A percentile compares a stretch with the other conserved stretches of the same genome.
These are phyloP conservation scores for Netelia melanura DNA, from an alignment of 2,888 invertebrate genomes.

Conservation along the genomic window DNA sequence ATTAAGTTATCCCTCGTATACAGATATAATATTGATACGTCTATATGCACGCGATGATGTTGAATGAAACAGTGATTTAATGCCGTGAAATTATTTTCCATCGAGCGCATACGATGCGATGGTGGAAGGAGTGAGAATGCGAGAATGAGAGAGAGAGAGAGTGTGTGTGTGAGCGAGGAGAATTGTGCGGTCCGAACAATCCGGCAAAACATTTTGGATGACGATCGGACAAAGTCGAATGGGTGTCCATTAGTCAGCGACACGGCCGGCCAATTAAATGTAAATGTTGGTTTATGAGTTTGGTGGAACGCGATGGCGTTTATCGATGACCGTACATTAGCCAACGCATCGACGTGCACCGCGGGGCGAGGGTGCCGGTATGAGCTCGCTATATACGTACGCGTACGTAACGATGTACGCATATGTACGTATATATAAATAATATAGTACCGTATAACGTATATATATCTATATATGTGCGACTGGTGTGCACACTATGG, in stretches of 20 bases:
- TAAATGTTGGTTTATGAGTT: constrained; percentile 83
- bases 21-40: background rate
- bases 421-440: constrained; percentile 1
- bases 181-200: constrained; percentile 71
- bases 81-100: constrained; percentile 39
- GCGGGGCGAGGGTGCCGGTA: constrained; percentile 62
- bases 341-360: constrained; percentile 78
- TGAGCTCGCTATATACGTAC: background rate
- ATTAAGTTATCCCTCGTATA: background rate
- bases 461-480: constrained; percentile 18
- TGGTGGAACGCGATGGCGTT: constrained; percentile 80
- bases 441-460: background rate
- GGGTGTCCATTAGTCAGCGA: constrained; percentile 76
- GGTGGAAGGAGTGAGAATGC: constrained; percentile 12
- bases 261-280: constrained; percentile 82
- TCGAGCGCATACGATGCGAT: constrained; percentile 63
- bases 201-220: constrained; percentile 73
- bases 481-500: constrained; percentile 41
- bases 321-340: constrained; percentile 82
- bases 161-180: constrained; percentile 27
- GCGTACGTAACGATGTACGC: background rate
- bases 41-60: background rate
- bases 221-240: constrained; percentile 73
- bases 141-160: constrained; percentile 8
- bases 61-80: constrained; percentile 17